Evolutionary conservation across 1,140 invertebrate species (phyloP), one percentile per base, ranked within the genome.

Genomic region (Micrasema longulum): DNA sequence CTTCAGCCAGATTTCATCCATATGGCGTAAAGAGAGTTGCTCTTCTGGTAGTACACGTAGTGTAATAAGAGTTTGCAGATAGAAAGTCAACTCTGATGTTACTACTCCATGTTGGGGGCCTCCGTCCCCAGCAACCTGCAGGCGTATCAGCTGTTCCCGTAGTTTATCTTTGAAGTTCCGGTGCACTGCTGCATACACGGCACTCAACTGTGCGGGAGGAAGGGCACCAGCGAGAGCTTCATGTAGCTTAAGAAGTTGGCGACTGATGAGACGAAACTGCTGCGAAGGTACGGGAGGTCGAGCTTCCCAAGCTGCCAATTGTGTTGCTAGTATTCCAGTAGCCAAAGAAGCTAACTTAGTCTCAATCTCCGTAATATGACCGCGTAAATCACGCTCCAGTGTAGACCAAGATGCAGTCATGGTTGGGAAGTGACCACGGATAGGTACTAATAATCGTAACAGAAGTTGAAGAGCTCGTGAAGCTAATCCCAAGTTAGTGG

Each of bases 81-180:
- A 99, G 86, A 98, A 98, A 52, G 94, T 95, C 77, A 98, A 85
- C 87, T 99, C 97, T 22, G 95, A 95, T 23, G 93, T 97, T 2
- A 98, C 97, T 74, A 98, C 90, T 52, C 96, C 97, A 82, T 99
- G 96, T 79, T 97, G 94, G 0, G 97, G 96, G 35, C 96, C 96
- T 45, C 96, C 97, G 84, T 99, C 95, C 77, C 96, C 97, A 20
- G 92, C 90, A 72, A 99, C 95, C 80, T 95, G 95, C 84, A 97
- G 91, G 81, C 91, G 92, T 0, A 89, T 77, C 66, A 99, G 82
- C 78, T 97, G 94, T 76, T 96, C 90, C 80, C 92, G 86, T 71
- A 98, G 84, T 77, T 93, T 91, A 72, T 91, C 90, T 84, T 97
- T 97, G 77, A 99, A 97, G 66, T 91, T 92, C 74, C 88, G 88